Base-by-base conservation (phyloP, 2,888 invertebrate species). In the Limnephilus lunatus region DNA sequence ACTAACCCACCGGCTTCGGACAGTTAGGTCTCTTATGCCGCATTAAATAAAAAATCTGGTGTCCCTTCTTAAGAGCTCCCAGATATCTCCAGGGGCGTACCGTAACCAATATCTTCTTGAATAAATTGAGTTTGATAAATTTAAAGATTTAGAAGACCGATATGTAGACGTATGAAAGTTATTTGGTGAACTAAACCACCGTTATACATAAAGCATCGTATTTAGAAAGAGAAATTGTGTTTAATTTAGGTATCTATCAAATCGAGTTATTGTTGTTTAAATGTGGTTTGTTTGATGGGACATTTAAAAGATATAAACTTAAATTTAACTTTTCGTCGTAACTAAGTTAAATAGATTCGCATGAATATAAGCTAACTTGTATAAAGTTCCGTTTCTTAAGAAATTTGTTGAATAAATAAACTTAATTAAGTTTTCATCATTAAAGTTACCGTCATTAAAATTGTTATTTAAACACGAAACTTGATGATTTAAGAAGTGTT, bases 361-460 rank as follows among this genome's bases (percentile, higher is more conserved):
- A n/a, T 2, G 80, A 68, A 88, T 88, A 35, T 68, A 25, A 53
- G 32, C 35, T 48, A 48, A 39, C 86, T 86, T 30, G 12, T 30
- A 35, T 7, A 39, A 25, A 32, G 31, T 68, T 53, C 5, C 82
- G 83, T 31, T 80, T 91, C 89, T 68, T 30, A 85, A 85, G 85
- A 80, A 92, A 92, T 92, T 92, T 92, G 83, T 85, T 80, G 85
- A 90, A 92, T 92, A 92, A 92, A 90, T 92, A 92, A 89, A 90
- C 89, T 32, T 68, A 92, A 92, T 92, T 92, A 92, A 90, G 91
- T 92, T 89, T 89, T 89, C 85, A 85, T 92, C 80, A 89, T 92
- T 92, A 92, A 92, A 92, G 85, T 92, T 92, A 85, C 85, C 81
- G 85, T 92, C 91, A 92, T 92, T 89, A 89, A 89, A 89, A 90